These are phyloP conservation scores for Aphis gossypii DNA, from an alignment of 1,140 invertebrate species.

Conservation along the genomic window DNA sequence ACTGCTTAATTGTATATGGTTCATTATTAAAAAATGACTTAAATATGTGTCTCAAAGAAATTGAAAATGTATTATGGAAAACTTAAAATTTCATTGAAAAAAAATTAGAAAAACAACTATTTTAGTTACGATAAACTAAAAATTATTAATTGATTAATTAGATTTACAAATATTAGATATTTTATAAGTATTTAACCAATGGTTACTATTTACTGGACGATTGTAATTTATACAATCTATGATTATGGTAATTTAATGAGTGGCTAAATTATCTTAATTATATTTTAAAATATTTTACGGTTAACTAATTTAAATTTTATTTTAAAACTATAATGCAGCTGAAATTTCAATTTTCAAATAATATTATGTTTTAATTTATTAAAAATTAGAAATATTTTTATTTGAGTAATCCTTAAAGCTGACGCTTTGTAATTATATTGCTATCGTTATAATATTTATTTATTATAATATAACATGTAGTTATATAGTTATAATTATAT, in stretches of 20 bases:
- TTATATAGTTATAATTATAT: neutral
- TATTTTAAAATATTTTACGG: neutral
- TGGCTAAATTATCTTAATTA: neutral
- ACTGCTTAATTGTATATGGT: neutral
- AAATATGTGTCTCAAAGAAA: neutral
- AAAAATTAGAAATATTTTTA: neutral
- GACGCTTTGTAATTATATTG: neutral
- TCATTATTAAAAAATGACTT: neutral
- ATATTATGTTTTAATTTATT: neutral
- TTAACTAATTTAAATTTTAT: constrained; percentile 4
- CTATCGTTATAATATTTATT: neutral
- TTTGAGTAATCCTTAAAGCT: neutral
- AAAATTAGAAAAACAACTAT: neutral
- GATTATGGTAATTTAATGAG: neutral
- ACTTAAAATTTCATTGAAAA: neutral
- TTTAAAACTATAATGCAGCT: neutral
- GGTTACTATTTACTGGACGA: neutral
- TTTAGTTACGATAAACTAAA: neutral
- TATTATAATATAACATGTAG: neutral
- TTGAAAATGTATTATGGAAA: neutral
- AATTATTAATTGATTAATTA: neutral
- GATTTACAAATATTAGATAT: too few species aligned
- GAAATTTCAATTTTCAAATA: neutral
- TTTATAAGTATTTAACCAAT: too few species aligned
- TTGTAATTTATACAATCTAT: neutral